Percentiles rank a stretch among this genome's conserved stretches.
Evolutionary conservation across 2,113 vertebrate genomes (phyloP).

Genomic region (Dasypus novemcinctus): DNA sequence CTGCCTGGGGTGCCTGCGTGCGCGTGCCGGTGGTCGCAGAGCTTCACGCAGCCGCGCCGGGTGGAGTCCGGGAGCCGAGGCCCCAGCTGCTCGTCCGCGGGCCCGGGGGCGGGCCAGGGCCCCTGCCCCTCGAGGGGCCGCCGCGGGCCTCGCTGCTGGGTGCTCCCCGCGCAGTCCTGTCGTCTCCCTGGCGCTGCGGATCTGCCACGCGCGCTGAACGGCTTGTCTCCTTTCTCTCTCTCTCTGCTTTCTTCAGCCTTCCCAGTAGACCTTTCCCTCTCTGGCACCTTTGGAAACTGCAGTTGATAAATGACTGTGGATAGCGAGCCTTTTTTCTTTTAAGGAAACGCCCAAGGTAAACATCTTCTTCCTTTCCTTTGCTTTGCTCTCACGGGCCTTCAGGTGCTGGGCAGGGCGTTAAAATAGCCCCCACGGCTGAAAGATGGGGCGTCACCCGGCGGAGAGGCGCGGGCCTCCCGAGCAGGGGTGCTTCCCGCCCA

Average conservation of each 20-base stretch:
- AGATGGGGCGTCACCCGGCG: background rate
- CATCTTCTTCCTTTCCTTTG: constrained; percentile 11
- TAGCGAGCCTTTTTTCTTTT: constrained; percentile 78
- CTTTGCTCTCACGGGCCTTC: background rate
- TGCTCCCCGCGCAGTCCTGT: too few species aligned
- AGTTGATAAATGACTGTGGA: constrained; percentile 86
- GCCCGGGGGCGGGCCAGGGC: too few species aligned
- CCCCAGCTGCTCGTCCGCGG: too few species aligned
- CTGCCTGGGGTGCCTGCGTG: too few species aligned
- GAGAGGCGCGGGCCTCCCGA: too few species aligned
- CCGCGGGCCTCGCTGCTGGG: too few species aligned
- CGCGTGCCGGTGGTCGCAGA: too few species aligned
- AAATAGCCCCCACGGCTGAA: background rate
- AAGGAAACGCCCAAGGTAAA: constrained; percentile 78
- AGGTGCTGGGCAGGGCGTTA: background rate
- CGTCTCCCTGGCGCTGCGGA: rapidly evolving
- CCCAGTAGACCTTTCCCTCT: constrained; percentile 90
- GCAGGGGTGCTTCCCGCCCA: background rate
- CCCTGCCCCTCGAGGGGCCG: too few species aligned
- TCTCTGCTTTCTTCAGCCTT: constrained; percentile 84
- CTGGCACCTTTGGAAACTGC: constrained; percentile 93
- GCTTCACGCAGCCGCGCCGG: too few species aligned
- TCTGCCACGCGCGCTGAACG: background rate
- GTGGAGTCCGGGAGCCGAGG: too few species aligned
- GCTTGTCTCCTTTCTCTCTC: constrained; percentile 35